Percentiles rank a stretch among this genome's conserved stretches.
These are phyloP conservation scores for Eulithis testata DNA, from an alignment of 2,888 invertebrate genomes.

Conservation along the genomic window DNA sequence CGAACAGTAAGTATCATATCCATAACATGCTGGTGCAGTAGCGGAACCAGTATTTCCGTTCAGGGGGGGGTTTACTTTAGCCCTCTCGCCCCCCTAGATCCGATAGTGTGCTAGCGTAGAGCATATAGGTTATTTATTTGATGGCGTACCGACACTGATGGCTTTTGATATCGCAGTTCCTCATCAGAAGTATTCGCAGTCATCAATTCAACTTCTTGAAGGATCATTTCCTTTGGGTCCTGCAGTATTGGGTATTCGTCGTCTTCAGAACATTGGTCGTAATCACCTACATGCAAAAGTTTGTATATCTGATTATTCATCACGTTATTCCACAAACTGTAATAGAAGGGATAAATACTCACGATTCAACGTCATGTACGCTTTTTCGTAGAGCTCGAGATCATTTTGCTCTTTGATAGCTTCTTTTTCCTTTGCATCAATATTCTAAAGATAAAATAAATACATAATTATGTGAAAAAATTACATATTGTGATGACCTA, in stretches of 20 bases:
- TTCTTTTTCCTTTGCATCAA: constrained; percentile 29
- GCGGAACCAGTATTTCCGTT: no score
- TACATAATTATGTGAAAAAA: no score
- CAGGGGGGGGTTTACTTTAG: no score
- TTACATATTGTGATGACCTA: no score
- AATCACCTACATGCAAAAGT: constrained; percentile 60
- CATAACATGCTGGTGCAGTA: no score
- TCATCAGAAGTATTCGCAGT: constrained; percentile 57
- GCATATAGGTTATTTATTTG: neutral
- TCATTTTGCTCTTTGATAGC: constrained; percentile 44
- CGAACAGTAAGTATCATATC: no score
- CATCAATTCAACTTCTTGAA: constrained; percentile 71
- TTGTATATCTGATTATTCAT: neutral
- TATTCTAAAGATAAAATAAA: constrained; percentile 6
- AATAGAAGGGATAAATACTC: constrained; percentile 44
- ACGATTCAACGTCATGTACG: constrained; percentile 71
- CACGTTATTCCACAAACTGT: no score
- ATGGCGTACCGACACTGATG: constrained; percentile 25
- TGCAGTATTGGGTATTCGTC: constrained; percentile 62
- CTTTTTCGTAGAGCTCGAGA: constrained; percentile 58
- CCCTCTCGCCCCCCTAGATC: no score
- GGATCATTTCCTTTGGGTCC: constrained; percentile 65
- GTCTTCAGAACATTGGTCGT: constrained; percentile 72
- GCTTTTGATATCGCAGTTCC: constrained; percentile 31
- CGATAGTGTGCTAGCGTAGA: no score